A percentile compares a stretch with the other conserved stretches of the same genome.
Evolutionary conservation across 1,140 invertebrate genomes (phyloP).

Genomic region (Gonatopus flavifemur): DNA sequence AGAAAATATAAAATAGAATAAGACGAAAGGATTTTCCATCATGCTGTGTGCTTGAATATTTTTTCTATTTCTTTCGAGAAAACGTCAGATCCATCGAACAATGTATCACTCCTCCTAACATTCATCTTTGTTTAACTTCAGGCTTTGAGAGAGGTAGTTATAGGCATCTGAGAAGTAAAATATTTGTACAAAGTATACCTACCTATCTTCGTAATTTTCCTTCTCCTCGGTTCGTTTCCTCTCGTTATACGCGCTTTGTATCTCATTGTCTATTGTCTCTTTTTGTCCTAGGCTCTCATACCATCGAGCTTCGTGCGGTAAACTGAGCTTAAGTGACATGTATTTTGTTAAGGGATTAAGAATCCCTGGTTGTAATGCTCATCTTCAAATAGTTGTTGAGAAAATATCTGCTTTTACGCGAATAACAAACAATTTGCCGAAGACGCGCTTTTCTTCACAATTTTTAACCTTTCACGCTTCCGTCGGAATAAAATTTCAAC

Average conservation of each 20-base stretch:
- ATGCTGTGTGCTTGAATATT: too few relatives aligned
- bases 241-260: too few relatives aligned
- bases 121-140: slow-evolving; percentile 34
- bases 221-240: slow-evolving; percentile 7
- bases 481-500: too few relatives aligned
- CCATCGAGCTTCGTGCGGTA: slow-evolving; percentile 27
- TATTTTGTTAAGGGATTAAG: slow-evolving; percentile 43
- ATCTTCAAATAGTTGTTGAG: slow-evolving; percentile 36
- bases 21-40: too few relatives aligned
- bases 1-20: too few relatives aligned
- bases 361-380: slow-evolving; percentile 38
- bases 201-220: slow-evolving; percentile 1
- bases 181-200: slow-evolving; percentile 35
- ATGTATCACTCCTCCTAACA: slow-evolving; percentile 25
- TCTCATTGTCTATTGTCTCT: slow-evolving; percentile 2
- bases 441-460: neutral
- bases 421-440: slow-evolving; percentile 20
- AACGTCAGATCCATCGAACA: slow-evolving; percentile 29
- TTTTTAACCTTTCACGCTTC: too few relatives aligned
- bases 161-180: slow-evolving; percentile 37
- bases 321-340: slow-evolving; percentile 33
- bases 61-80: too few relatives aligned
- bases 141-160: slow-evolving; percentile 27
- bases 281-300: slow-evolving; percentile 19
- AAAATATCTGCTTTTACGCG: slow-evolving; percentile 5